Evolutionary conservation across 92 coral and sea anemone species (phyloP).

Genomic region (Isaurus tuberculatus): DNA sequence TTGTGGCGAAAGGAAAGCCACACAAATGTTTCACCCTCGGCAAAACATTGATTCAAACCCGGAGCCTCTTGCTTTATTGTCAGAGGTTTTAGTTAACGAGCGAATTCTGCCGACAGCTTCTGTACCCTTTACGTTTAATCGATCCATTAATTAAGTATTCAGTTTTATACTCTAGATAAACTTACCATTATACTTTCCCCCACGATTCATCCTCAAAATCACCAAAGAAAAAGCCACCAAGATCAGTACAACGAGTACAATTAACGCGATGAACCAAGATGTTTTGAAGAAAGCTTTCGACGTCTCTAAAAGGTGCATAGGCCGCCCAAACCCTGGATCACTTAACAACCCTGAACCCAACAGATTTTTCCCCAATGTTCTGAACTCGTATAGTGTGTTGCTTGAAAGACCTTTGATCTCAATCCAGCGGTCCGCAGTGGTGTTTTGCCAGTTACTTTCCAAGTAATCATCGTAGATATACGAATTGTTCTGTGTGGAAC

Average conservation of each 20-base stretch:
- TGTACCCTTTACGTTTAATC: not conserved
- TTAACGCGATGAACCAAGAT: not conserved
- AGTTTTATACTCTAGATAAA: not conserved
- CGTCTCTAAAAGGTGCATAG: not conserved
- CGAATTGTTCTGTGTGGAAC: not conserved
- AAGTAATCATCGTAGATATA: not conserved
- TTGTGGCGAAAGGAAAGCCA: too few species aligned
- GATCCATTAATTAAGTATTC: too few species aligned
- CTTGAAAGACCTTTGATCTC: constrained; percentile 6
- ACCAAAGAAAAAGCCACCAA: not conserved
- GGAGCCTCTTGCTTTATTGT: too few species aligned
- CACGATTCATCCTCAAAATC: not conserved
- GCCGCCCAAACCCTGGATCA: constrained; percentile 13
- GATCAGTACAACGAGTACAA: not conserved
- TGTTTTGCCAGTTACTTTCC: constrained; percentile 15
- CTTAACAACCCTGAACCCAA: constrained; percentile 8
- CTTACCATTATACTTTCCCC: constrained; percentile 5
- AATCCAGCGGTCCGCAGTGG: constrained; percentile 16
- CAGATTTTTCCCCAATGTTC: not conserved
- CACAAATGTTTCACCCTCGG: too few species aligned
- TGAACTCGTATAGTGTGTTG: constrained; percentile 5
- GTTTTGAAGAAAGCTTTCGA: not conserved
- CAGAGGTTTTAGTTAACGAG: too few species aligned
- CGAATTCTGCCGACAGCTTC: not conserved
- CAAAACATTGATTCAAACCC: too few species aligned